Conservation (phyloP, 2,888 invertebrate genomes). For the Asteroscopus sphinx region DNA sequence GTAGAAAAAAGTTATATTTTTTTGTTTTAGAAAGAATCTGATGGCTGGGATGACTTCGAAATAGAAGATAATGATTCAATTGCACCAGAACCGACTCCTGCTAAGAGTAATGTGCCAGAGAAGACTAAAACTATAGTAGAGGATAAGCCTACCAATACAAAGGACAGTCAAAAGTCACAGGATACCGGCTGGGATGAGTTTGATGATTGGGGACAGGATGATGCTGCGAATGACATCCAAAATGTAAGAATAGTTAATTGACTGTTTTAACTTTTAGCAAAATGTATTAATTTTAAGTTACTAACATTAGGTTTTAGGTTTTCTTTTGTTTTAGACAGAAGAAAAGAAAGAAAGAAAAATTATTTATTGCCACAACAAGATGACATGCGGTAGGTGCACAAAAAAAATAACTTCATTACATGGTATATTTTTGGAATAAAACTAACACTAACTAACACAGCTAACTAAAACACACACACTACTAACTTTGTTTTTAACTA, state of each 20-base stretch:
- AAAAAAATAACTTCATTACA: too few relatives aligned
- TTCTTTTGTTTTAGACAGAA: too few relatives aligned
- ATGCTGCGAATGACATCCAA: constrained; percentile 43
- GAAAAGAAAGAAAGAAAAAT: too few relatives aligned
- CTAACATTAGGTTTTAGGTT: too few relatives aligned
- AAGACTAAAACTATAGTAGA: constrained; percentile 7
- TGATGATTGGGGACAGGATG: constrained; percentile 83
- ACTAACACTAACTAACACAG: too few relatives aligned
- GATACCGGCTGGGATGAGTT: constrained; percentile 88
- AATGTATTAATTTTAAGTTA: too few relatives aligned
- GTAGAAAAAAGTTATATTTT: not conserved
- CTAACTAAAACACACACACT: too few relatives aligned
- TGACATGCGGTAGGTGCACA: too few relatives aligned
- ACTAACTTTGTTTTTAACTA: too few relatives aligned
- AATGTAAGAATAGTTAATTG: constrained; percentile 52
- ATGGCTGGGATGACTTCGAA: constrained; percentile 88
- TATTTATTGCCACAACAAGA: too few relatives aligned
- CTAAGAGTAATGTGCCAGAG: constrained; percentile 20
- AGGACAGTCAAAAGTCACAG: constrained; percentile 67
- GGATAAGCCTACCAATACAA: constrained; percentile 21
- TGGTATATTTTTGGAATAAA: too few relatives aligned
- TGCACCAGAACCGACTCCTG: constrained; percentile 31
- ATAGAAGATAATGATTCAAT: constrained; percentile 73
- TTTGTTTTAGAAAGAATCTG: constrained; percentile 62
- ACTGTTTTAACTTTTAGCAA: too few relatives aligned